Evolutionary conservation across 1,140 invertebrate genomes (phyloP), one percentile per base, ranked within the genome.

Genomic region (Calycopis cecrops): DNA sequence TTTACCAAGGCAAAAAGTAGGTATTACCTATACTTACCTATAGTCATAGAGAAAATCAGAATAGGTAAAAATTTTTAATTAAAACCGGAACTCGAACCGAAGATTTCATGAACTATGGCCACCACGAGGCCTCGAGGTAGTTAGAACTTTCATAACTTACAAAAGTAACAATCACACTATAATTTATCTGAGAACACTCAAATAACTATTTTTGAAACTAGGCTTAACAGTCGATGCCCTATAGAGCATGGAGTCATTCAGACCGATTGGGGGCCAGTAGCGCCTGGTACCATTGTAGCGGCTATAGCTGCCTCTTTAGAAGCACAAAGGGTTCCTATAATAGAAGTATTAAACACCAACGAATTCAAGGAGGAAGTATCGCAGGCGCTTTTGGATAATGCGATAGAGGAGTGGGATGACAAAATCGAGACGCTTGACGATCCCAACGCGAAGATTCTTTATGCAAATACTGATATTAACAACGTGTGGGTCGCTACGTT

Each of bases 401-500:
- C 74, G n/a, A 65, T 69, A 21, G 63, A 67, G 53, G 82, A 77
- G 35, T 92, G 64, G 89, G 63, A 69, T 38, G 40, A 38, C 4
- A 63, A 67, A 49, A 35, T 38, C 44, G 63, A 75, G 52, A 67
- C 56, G 6, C 57, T 77, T 17, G 48, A 59, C 21, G 57, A 62
- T 21, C 42, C 50, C 11, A 58, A 69, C 9, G 47, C 38, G 14
- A 58, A 72, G 21, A 52, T 57, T 12, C 56, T 57, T 11, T 47
- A 62, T 3, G 55, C 59, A 35, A 53, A 51, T 10, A 57, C 65
- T 18, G 70, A 76, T 58, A 83, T 86, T 7, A 75, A 88, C 55
- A 92, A 90, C 62, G 60, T 89, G 40, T 92, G 90, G 89, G 84
- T 89, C 21, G 85, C 90, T n/a, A 91, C 92, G 11, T 63, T 92